Evolutionary conservation across 1,140 invertebrate genomes (phyloP).

Genomic region (Sarcophaga peregrina): DNA sequence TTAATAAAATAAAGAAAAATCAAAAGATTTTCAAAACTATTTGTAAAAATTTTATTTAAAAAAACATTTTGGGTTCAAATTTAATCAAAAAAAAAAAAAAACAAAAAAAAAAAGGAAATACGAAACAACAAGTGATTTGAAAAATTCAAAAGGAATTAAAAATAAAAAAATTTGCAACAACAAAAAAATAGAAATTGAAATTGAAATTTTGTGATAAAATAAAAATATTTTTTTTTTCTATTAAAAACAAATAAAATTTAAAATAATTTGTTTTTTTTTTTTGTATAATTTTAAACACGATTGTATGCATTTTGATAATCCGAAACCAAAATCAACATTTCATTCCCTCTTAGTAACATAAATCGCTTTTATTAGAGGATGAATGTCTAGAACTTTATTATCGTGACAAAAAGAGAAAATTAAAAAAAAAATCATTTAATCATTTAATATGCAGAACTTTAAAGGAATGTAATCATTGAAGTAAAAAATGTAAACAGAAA

Average conservation of each 20-base stretch:
- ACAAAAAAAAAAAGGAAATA: no score
- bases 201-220: not conserved
- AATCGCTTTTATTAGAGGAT: constrained; percentile 3
- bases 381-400: not conserved
- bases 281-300: not conserved
- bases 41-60: no score
- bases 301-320: not conserved
- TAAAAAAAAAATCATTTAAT: not conserved
- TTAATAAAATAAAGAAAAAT: not conserved
- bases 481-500: not conserved
- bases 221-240: not conserved
- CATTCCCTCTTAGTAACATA: not conserved
- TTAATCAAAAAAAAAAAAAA: no score
- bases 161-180: not conserved
- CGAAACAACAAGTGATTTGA: no score
- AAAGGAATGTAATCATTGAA: not conserved
- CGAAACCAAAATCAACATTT: no score
- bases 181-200: not conserved
- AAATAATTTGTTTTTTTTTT: not conserved
- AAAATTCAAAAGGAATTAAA: not conserved
- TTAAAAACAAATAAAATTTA: not conserved
- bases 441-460: not conserved
- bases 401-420: not conserved
- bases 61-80: no score
- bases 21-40: not conserved